Percentiles rank a stretch among this genome's conserved stretches.
phyloP scores from a whole-genome alignment of 2,888 invertebrate genomes.

The Pimpla rufipes region DNA sequence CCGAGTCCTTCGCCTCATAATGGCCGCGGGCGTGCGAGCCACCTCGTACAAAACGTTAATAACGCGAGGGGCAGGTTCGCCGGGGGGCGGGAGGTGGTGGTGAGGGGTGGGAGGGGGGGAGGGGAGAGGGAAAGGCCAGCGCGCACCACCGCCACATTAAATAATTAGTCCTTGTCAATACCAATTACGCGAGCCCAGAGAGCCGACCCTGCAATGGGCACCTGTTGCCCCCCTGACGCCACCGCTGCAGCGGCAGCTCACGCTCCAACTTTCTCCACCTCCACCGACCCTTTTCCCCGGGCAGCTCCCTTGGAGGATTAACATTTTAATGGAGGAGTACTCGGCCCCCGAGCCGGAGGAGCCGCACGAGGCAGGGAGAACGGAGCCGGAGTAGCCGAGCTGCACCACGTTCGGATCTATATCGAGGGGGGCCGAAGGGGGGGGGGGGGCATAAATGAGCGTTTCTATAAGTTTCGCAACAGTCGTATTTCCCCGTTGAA shows the following conservation, averaged over 20 bases:
- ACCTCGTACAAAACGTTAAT: conserved; percentile 56
- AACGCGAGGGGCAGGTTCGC: conserved; percentile 6
- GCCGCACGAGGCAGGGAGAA: not conserved
- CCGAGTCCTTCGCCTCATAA: conserved; percentile 37
- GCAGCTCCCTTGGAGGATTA: conserved; percentile 69
- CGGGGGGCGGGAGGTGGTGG: too few relatives aligned
- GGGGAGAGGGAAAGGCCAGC: conserved; percentile 21
- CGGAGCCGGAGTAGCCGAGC: not conserved
- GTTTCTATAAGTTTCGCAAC: not conserved
- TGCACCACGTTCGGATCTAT: not conserved
- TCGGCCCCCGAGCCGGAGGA: not conserved
- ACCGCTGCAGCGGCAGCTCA: not conserved
- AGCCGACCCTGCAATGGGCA: conserved; percentile 71
- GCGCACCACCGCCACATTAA: conserved; percentile 44
- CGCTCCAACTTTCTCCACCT: conserved; percentile 27
- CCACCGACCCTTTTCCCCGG: conserved; percentile 5
- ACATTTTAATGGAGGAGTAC: conserved; percentile 75
- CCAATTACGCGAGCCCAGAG: conserved; percentile 64
- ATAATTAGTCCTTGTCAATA: conserved; percentile 70
- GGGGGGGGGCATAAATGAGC: not conserved
- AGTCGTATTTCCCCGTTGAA: not conserved
- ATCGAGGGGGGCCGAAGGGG: not conserved
- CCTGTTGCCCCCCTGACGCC: conserved; percentile 74
- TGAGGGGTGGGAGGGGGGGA: not conserved
- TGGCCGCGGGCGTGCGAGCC: conserved; percentile 39